A percentile compares a stretch with the other conserved stretches of the same genome.
Conservation (phyloP, 2,113 vertebrate genomes). For the Corapipo altera region DNA sequence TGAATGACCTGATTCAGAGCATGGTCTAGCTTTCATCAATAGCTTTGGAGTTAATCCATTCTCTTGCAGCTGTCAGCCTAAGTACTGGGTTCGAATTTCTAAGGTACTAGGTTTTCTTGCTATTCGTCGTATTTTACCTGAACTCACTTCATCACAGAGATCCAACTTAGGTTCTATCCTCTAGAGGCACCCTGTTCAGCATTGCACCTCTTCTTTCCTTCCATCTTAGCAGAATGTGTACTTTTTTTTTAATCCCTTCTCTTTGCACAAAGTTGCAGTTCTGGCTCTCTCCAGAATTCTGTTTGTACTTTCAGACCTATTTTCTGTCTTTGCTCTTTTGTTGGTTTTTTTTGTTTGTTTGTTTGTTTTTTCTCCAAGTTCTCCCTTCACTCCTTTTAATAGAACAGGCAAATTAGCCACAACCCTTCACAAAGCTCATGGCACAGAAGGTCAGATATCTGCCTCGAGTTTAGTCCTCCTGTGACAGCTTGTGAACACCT, state of each 20-base stretch:
- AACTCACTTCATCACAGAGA: not conserved
- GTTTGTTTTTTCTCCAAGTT: not conserved
- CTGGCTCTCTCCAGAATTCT: not conserved
- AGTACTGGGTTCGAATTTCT: not conserved
- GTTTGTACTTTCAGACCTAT: not conserved
- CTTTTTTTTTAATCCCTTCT: not conserved
- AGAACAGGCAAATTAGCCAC: not conserved
- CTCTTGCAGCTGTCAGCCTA: not conserved
- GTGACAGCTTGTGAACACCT: not conserved
- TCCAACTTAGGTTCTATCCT: not conserved
- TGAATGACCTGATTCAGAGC: not conserved
- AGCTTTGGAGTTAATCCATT: not conserved
- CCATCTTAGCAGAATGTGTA: not conserved
- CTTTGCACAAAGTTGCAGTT: not conserved
- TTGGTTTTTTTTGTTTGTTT: not conserved
- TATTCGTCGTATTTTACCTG: not conserved
- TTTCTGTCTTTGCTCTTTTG: not conserved
- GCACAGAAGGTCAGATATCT: not conserved
- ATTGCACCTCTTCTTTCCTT: not conserved
- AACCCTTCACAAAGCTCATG: not conserved
- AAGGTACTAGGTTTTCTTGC: not conserved
- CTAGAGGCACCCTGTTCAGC: not conserved
- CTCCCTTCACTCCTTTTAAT: not conserved
- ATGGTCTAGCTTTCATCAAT: not conserved
- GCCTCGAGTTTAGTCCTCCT: not conserved